phyloP scores from a whole-genome alignment of 2,797 vertebrate species.

The Leucoraja ocellata region DNA sequence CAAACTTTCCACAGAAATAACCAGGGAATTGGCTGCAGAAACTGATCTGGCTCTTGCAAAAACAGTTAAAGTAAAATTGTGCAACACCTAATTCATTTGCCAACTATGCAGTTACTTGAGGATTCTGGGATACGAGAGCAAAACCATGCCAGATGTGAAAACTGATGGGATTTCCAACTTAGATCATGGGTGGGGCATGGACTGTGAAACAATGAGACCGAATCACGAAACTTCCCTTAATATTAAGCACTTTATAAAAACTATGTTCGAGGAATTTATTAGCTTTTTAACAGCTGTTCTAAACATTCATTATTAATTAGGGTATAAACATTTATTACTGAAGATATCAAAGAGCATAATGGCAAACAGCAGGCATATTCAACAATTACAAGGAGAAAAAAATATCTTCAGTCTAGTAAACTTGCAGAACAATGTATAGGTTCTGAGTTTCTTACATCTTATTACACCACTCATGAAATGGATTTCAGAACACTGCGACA shows the following conservation, averaged over 20 bases:
- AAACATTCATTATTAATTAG: background rate
- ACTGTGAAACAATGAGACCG: background rate
- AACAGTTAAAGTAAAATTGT: background rate
- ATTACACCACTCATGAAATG: background rate
- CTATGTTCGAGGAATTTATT: background rate
- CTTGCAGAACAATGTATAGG: too few relatives aligned
- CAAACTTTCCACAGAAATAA: conserved; percentile 12
- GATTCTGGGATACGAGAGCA: background rate
- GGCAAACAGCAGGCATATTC: background rate
- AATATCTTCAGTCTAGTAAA: too few relatives aligned
- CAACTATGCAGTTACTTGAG: background rate
- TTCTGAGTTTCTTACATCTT: background rate
- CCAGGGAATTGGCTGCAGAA: background rate
- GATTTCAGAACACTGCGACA: background rate
- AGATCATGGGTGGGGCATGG: background rate
- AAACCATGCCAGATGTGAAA: background rate
- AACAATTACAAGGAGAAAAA: background rate
- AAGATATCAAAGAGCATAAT: background rate
- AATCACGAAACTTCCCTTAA: background rate
- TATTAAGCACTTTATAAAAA: background rate
- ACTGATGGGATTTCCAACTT: background rate
- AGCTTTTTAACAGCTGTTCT: background rate
- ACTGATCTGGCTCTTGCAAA: background rate
- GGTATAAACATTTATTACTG: background rate
- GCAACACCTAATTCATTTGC: background rate